Evolutionary conservation across 2,888 invertebrate species (phyloP), one percentile per base, ranked within the genome.

Genomic region (Chymomyza caudatula): DNA sequence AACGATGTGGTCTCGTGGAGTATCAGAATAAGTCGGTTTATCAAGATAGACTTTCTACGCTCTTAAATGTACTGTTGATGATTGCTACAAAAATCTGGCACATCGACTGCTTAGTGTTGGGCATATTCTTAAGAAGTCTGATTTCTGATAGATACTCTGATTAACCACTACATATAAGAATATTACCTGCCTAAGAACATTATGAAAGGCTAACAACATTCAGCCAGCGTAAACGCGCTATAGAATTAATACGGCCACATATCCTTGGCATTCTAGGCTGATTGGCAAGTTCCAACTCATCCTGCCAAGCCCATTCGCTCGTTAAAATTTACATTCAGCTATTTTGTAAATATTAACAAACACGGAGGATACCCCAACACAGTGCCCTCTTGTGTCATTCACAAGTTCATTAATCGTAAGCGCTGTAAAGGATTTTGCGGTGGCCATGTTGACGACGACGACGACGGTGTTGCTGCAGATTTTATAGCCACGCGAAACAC

Each of bases 261-360:
- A 53, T 60, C 23, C 53, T 72, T 71, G 57, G 63, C 68, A 67
- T 67, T 74, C 70, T 66, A 61, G 53, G 65, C 72, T 80, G 86
- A 86, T 86, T 83, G 84, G 70, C 67, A 37, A 37, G 76, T 63
- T 63, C 66, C 79, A 64, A 66, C 58, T 69, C 22, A 20, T 49
- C 60, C 23, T 55, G 63, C 65, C 60, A 58, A 47, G 47, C 47
- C 47, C 15, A 19, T 69, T 52, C 55, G 67, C 74, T 82, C 86
- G 81, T 82, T 86, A 86, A 84, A 86, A 80, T 76, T 66, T 73
- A 51, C 74, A 86, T 86, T 78, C 67, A 76, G 74, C 69, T 71
- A 73, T 66, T 82, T 74, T 59, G 67, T 71, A 77, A 85, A 75
- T 65, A 71, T 77, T 75, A 74, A 68, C 67, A 72, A 85, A 73